Evolutionary conservation across 2,113 vertebrate genomes (phyloP).

Genomic region (Salvator merianae): DNA sequence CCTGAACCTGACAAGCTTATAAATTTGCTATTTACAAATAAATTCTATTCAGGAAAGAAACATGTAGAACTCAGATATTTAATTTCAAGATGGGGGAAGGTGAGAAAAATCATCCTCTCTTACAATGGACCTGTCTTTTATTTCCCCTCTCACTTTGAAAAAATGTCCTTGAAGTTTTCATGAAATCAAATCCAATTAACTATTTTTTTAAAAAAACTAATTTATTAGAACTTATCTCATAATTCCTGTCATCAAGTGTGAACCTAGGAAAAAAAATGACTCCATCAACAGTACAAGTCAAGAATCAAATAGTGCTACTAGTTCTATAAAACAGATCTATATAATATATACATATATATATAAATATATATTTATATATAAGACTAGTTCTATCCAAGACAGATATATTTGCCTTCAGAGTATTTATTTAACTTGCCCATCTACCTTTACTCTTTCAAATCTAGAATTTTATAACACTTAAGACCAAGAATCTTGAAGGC

Average conservation of each 20-base stretch:
- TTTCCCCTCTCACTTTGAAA: background rate
- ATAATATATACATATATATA: too few relatives aligned
- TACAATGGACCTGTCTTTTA: background rate
- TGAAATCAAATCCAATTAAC: background rate
- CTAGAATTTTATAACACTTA: background rate
- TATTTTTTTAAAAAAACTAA: background rate
- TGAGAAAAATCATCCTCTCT: background rate
- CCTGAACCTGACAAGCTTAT: background rate
- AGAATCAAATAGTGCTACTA: too few relatives aligned
- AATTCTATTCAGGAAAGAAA: background rate
- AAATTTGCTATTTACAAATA: background rate
- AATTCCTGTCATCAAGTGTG: background rate
- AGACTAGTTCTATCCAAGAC: too few relatives aligned
- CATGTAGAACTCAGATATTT: background rate
- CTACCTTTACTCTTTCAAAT: background rate
- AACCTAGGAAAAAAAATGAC: background rate
- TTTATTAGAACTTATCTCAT: background rate
- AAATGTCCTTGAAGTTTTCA: background rate
- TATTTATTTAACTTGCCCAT: background rate
- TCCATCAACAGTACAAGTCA: too few relatives aligned
- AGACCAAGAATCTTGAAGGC: background rate
- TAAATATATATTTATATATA: too few relatives aligned
- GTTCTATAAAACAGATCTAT: too few relatives aligned
- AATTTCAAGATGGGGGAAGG: background rate
- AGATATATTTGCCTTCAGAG: background rate